These are phyloP conservation scores for Mobula hypostoma DNA, from an alignment of 2,113 vertebrate genomes.

Conservation along the genomic window DNA sequence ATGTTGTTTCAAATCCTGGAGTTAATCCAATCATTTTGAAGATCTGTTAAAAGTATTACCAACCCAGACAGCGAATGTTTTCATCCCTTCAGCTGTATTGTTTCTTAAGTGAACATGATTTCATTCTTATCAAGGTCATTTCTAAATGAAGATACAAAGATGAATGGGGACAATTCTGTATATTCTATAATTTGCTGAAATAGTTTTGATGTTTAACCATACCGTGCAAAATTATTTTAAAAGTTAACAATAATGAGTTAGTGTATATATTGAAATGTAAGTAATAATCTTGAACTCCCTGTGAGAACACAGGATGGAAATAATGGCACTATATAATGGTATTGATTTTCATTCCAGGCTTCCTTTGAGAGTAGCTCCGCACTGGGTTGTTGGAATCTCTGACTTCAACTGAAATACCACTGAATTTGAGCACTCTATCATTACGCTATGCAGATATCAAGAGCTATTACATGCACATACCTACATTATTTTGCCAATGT, in stretches of 20 bases:
- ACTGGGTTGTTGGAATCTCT: not conserved
- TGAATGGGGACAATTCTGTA: not conserved
- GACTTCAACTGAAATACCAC: not conserved
- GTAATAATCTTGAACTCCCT: no score
- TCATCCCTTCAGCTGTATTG: not conserved
- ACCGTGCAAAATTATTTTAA: no score
- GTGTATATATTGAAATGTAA: no score
- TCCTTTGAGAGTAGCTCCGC: no score
- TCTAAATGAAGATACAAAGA: not conserved
- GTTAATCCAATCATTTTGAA: no score
- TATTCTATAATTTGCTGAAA: not conserved
- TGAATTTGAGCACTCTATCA: not conserved
- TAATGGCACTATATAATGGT: no score
- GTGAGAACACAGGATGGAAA: no score
- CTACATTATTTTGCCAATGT: not conserved
- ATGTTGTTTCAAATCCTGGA: no score
- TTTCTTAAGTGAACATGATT: not conserved
- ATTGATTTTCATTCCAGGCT: no score
- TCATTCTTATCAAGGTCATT: not conserved
- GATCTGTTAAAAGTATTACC: no score
- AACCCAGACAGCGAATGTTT: not conserved
- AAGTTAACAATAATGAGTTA: no score
- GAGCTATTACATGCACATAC: not conserved
- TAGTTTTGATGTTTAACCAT: not conserved
- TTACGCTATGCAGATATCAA: not conserved